These are phyloP conservation scores for Todus mexicanus DNA, from an alignment of 2,797 vertebrate genomes.

Conservation along the genomic window DNA sequence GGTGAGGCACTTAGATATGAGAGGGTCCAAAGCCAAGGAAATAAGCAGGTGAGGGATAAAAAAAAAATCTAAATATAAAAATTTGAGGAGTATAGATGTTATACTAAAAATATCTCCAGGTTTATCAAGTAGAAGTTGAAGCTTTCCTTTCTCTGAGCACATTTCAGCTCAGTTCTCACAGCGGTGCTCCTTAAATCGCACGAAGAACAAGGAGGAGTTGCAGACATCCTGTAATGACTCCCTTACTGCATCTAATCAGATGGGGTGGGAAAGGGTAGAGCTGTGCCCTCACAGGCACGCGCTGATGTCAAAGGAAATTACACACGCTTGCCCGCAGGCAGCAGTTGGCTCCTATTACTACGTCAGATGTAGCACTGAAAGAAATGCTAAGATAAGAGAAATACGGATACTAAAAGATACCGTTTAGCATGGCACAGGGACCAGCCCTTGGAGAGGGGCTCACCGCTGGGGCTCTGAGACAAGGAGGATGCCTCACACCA, in stretches of 20 bases:
- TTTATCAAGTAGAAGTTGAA: background rate
- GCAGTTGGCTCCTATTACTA: background rate
- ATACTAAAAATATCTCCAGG: background rate
- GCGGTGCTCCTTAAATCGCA: background rate
- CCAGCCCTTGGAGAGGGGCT: background rate
- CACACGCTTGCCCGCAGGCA: background rate
- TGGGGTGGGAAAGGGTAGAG: constrained; percentile 24
- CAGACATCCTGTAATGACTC: constrained; percentile 10
- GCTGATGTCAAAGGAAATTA: constrained; percentile 52
- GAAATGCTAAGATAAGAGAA: background rate
- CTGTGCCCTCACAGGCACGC: background rate
- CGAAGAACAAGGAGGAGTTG: background rate
- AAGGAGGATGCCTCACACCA: background rate
- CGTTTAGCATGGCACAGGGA: background rate
- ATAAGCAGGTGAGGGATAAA: background rate
- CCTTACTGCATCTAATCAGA: background rate
- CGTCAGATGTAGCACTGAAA: background rate
- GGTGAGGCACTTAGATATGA: background rate
- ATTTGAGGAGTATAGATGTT: background rate
- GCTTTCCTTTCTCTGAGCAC: background rate
- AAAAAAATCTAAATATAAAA: background rate
- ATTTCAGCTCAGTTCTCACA: background rate
- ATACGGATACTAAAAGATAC: background rate
- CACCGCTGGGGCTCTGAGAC: background rate
- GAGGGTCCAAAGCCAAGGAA: background rate